Percentiles rank a stretch among this genome's conserved stretches.
Evolutionary conservation across 2,797 vertebrate species (phyloP).

Genomic region (Myotis planiceps): DNA sequence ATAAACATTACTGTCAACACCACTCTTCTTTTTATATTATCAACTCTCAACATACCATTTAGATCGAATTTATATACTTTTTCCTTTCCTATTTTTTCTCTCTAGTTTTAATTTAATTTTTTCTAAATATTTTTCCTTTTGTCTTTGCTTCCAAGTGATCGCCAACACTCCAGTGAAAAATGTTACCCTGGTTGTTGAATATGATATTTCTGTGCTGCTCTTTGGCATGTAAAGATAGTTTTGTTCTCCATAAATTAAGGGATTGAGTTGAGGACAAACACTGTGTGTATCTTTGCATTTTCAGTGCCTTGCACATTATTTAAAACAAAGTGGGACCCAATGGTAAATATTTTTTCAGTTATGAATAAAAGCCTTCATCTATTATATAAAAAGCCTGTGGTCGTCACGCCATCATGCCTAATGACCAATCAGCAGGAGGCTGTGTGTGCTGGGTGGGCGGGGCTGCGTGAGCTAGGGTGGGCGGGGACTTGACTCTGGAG

Average conservation of each 20-base stretch:
- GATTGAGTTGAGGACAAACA: neutral
- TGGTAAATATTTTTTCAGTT: neutral
- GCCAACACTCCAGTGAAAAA: neutral
- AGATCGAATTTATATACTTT: neutral
- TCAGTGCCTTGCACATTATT: neutral
- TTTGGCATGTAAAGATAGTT: neutral
- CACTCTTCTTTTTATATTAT: neutral
- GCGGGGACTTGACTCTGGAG: too few species aligned
- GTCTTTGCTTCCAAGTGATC: neutral
- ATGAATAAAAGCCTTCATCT: neutral
- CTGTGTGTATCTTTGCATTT: neutral
- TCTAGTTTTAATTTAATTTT: neutral
- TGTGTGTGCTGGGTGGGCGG: too few species aligned
- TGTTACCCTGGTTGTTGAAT: neutral
- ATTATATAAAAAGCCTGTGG: too few species aligned
- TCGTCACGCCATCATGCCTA: too few species aligned
- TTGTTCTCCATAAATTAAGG: neutral
- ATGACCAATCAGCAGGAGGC: too few species aligned
- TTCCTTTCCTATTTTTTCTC: neutral
- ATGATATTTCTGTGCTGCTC: neutral
- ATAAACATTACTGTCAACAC: neutral
- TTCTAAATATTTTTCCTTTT: neutral
- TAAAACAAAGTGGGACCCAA: neutral
- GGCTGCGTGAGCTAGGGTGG: accelerated
- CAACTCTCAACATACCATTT: neutral